Conservation (phyloP, 2,113 vertebrate species). For the Osmerus eperlanus region DNA sequence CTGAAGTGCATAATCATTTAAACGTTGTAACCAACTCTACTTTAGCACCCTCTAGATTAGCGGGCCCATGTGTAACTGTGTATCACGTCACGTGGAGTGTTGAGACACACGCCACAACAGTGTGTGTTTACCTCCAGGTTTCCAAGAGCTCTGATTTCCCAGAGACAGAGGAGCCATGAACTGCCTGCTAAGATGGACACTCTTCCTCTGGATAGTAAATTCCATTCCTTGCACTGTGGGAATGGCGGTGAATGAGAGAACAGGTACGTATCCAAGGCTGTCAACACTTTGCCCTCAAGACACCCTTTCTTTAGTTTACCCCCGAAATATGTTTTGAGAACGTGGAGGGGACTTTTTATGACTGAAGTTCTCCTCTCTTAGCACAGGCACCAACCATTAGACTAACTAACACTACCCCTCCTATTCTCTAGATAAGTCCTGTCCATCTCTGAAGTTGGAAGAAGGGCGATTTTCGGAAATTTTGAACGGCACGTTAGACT, state of each 20-base stretch:
- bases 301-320: constrained; percentile 3
- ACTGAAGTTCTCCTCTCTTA: background rate
- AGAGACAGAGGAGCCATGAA: constrained; percentile 79
- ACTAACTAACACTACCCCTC: background rate
- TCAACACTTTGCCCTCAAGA: constrained; percentile 11
- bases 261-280: constrained; percentile 74
- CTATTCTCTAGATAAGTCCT: constrained; percentile 63
- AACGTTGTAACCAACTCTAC: too few species aligned
- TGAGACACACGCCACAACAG: constrained; percentile 1
- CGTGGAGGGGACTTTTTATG: background rate
- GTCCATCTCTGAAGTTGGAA: constrained; percentile 76
- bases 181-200: constrained; percentile 70
- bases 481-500: constrained; percentile 63
- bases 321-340: background rate
- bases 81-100: too few species aligned
- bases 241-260: constrained; percentile 77
- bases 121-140: constrained; percentile 70
- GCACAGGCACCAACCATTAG: background rate
- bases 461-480: constrained; percentile 66
- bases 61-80: too few species aligned
- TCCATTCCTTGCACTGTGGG: constrained; percentile 71
- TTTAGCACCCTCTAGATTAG: too few species aligned
- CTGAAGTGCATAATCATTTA: too few species aligned
- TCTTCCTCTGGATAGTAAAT: constrained; percentile 76
- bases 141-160: constrained; percentile 62